phyloP scores from a whole-genome alignment of 35 echinoderm and acorn worm species.

The Heliocidaris tuberculata region DNA sequence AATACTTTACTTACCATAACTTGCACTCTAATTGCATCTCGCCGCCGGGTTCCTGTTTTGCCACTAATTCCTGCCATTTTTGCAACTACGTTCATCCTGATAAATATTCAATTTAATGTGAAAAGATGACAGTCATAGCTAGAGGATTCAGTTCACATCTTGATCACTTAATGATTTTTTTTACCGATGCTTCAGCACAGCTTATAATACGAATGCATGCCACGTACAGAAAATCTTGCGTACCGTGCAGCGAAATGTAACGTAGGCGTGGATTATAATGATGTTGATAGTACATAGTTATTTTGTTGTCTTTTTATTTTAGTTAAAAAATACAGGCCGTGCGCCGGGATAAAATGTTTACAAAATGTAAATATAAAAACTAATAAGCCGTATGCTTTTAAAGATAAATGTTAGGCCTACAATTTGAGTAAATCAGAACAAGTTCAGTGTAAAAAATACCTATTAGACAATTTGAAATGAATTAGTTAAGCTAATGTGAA shows the following conservation, averaged over 20 bases:
- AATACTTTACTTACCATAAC: slow-evolving; percentile 43
- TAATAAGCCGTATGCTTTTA: too few species aligned
- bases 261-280: not conserved
- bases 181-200: not conserved
- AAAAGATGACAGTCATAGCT: too few species aligned
- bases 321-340: too few species aligned
- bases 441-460: too few species aligned
- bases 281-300: too few species aligned
- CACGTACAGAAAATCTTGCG: not conserved
- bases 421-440: too few species aligned
- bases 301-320: too few species aligned
- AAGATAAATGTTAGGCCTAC: too few species aligned
- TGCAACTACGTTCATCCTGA: slow-evolving; percentile 22
- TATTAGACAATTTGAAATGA: too few species aligned
- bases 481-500: too few species aligned
- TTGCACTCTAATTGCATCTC: slow-evolving; percentile 56
- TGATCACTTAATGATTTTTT: not conserved
- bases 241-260: not conserved
- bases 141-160: not conserved
- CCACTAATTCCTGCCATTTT: slow-evolving; percentile 35
- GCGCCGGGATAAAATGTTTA: too few species aligned
- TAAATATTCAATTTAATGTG: not conserved
- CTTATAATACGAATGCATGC: not conserved
- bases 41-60: slow-evolving; percentile 7
- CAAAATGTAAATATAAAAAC: too few species aligned